Base-by-base conservation (phyloP, 1,140 invertebrate species). In the Kradibia gibbosae region DNA sequence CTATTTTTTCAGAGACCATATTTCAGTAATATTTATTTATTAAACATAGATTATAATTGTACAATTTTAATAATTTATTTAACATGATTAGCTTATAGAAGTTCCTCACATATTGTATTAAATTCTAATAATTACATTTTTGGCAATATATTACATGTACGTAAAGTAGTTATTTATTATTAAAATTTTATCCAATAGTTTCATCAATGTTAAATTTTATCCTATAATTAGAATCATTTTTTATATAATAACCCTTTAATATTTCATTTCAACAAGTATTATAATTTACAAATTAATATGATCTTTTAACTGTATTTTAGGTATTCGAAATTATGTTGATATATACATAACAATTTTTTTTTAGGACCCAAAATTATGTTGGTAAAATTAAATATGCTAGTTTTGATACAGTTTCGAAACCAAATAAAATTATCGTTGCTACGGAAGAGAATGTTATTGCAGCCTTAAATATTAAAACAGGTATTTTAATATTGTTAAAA, bases 401-500 rank as follows among this genome's bases (percentile, higher is more conserved):
- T 86, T 95, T 97, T 87, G 96, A 97, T 79, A 95, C 94, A 53
- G 92, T 94, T 75, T 94, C 93, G 82, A 93, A 93, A n/a, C 93
- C 94, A 34, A 96, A 95, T 90, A 94, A 94, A 86, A 92, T 97
- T n/a, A 94, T 97, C 85, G 93, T 98, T 17, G 95, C 94, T n/a
- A 97, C 97, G 0, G 94, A 97, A 85, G 94, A 97, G 90, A 97
- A 98, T 93, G 96, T 97, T 82, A 89, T 98, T 73, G 96, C 97
- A 83, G 95, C 95, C 77, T 87, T 98, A 70, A 95, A 96, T 91
- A 92, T 95, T 62, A 96, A 96, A 88, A 96, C 95, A 87, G 97
- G 96, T 94, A 90, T 88, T 48, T 77, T 22, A 71, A 48, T 31
- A 34, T 28, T 79, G 72, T 22, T 80, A 55, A 55, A 83, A 78